Evolutionary conservation across 2,797 vertebrate genomes (phyloP), one percentile per base, ranked within the genome.

Genomic region (Perodicticus potto): DNA sequence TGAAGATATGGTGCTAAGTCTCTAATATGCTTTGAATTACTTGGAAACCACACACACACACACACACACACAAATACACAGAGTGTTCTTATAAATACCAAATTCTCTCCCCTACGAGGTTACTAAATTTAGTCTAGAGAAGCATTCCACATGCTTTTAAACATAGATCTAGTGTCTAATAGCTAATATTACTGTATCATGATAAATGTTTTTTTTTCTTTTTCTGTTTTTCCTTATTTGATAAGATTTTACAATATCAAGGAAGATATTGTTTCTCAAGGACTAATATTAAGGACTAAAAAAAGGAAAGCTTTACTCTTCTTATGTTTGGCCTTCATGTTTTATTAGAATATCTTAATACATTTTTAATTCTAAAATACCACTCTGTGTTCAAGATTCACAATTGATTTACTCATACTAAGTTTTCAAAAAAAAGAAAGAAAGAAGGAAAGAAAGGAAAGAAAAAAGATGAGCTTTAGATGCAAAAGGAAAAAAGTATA

Each of bases 81-180:
- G 10, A 70, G 0, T 7, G 29, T 81, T 95, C 67, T 97, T 96
- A 95, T 92, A 95, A 92, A 95, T 92, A 96, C 91, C 70, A 97
- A 96, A 86, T 93, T 95, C 19, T 95, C 84, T 96, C 25, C 81
- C 67, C 78, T n/a, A 81, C 53, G 91, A 77, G 25, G 61, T 43
- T 86, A 74, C 84, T 95, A 96, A 96, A 96, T 97, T 95, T 96
- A 96, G 86, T 49, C 59, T 91, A n/a, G n/a, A 95, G 89, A 93
- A 89, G 55, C 55, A 93, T 93, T 93, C 83, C 77, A 61, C 81
- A 94, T 92, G 57, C 37, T 96, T 86, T 98, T 81, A 94, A 88
- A 89, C 32, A 86, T 57, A 93, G 69, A 45, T 76, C 37, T 82
- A 72, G 78, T 84, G 32, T 89, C 81, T 86, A 93, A 76, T 77